These are phyloP conservation scores for Bellardia pandia DNA, from an alignment of 2,888 invertebrate species.

Conservation along the genomic window DNA sequence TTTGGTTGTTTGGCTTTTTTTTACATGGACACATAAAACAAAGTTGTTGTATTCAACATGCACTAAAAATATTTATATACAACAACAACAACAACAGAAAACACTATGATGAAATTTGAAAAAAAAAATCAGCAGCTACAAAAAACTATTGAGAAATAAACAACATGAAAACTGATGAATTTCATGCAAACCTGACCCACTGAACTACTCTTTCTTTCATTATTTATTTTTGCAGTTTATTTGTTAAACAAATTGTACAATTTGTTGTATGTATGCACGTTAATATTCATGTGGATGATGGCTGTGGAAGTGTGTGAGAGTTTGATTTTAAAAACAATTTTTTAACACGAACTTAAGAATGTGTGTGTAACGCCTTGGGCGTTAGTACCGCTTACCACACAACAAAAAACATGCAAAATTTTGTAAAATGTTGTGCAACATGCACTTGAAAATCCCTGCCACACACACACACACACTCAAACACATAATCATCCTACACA, in stretches of 20 bases:
- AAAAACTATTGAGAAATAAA: conserved; percentile 50
- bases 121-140: not conserved
- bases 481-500: conserved; percentile 60
- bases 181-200: conserved; percentile 74
- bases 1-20: not conserved
- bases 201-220: conserved; percentile 66
- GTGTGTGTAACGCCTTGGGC: conserved; percentile 70
- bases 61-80: conserved; percentile 50
- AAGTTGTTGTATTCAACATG: conserved; percentile 49
- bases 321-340: conserved; percentile 54
- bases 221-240: conserved; percentile 35
- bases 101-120: conserved; percentile 61
- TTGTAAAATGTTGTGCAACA: conserved; percentile 71
- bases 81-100: conserved; percentile 34
- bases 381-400: conserved; percentile 53
- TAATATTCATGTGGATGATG: not conserved
- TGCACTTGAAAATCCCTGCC: conserved; percentile 71
- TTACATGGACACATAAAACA: conserved; percentile 41
- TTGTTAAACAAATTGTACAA: conserved; percentile 70
- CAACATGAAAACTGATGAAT: conserved; percentile 73
- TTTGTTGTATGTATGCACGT: conserved; percentile 27
- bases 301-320: not conserved
- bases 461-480: conserved; percentile 4
- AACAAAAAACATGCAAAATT: conserved; percentile 69
- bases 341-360: conserved; percentile 73